Base-by-base conservation (phyloP, 2,888 invertebrate genomes). In the Phengaris arion region DNA sequence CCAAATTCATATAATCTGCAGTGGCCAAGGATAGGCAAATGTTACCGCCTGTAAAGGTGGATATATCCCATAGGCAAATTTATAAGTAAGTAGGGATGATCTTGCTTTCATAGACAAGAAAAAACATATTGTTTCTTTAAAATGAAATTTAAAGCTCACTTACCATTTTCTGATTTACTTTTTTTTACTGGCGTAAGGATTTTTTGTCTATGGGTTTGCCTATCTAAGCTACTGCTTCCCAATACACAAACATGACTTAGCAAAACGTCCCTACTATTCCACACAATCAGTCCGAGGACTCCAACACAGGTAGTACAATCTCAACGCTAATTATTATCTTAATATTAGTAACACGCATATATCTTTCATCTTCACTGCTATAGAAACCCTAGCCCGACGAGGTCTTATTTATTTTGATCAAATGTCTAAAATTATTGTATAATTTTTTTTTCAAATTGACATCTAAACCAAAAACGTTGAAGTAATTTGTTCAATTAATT, bases 301-400 rank as follows among this genome's bases (percentile, higher is more conserved):
- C 51, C 54, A 35, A 72, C 15, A 48, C 72, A 22, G 52, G 51
- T 54, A 72, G 13, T 70, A 51, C 70, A 69, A 69, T 70, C 72
- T 51, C 72, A 72, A 72, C 52, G 45, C 72, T 72, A 72, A 52
- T 72, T 22, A 35, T 68, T 35, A 35, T 35, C 51, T 70, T 70
- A 70, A 52, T 70, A 70, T 70, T 70, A 70, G 15, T 51, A 70
- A 46, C 46, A 69, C 70, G 70, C 70, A 70, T 68, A 68, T 68
- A 68, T 68, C 55, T 12, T 51, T 51, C 51, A 57, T 59, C 22
- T 48, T 8, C 64, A 22, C 10, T 70, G 48, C 70, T 51, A 48
- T 70, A n/a, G 69, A 70, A 51, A 70, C 51, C 70, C 70, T 48
- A 70, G 70, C 70, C 22, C 52, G 70, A 70, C 52, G 70, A 52